phyloP scores from a whole-genome alignment of 1,140 invertebrate genomes.

The Apis dorsata region DNA sequence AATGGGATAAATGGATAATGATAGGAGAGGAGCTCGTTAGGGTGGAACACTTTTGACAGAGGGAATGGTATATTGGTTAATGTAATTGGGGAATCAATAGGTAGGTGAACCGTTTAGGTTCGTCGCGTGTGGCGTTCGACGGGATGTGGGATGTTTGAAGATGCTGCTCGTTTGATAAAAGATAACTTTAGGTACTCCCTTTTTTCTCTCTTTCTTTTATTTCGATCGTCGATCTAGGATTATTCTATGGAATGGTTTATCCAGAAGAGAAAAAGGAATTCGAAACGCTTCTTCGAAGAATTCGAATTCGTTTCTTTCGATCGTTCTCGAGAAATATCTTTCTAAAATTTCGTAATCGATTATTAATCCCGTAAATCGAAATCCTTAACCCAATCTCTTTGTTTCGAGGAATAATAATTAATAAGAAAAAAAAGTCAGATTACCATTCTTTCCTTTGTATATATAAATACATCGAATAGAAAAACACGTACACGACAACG shows the following conservation, averaged over 20 bases:
- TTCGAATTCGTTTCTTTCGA: not conserved
- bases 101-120: not conserved
- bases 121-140: not conserved
- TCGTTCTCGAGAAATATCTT: too few relatives aligned
- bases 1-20: slow-evolving; percentile 8
- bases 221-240: not conserved
- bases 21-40: not conserved
- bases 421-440: not conserved
- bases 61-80: not conserved
- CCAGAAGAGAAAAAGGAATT: not conserved
- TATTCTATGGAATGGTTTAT: not conserved
- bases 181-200: not conserved
- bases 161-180: not conserved
- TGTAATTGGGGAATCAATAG: not conserved
- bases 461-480: not conserved
- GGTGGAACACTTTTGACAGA: not conserved
- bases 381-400: too few relatives aligned
- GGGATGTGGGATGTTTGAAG: not conserved
- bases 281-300: not conserved
- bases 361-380: too few relatives aligned
- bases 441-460: not conserved
- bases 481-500: not conserved
- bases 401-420: not conserved
- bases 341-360: too few relatives aligned
- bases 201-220: not conserved